These are phyloP conservation scores for Polypedilum vanderplanki DNA, from an alignment of 1,140 invertebrate genomes.

Conservation along the genomic window DNA sequence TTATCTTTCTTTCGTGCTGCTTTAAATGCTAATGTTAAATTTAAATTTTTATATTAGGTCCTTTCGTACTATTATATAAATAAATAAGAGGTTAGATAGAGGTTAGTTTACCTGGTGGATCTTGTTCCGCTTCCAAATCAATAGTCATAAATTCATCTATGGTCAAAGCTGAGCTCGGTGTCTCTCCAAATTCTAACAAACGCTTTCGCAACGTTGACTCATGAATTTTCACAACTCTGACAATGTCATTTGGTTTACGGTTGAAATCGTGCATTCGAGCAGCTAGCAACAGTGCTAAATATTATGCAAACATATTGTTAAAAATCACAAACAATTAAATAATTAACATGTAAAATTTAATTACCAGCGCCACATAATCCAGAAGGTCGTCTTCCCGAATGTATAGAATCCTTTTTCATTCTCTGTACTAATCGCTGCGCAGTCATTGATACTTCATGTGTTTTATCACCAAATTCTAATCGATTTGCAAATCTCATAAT, in stretches of 20 bases:
- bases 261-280: conserved; percentile 88
- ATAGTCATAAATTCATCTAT: conserved; percentile 96
- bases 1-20: conserved; percentile 79
- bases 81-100: too few relatives aligned
- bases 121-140: conserved; percentile 93
- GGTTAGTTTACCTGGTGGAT: too few relatives aligned
- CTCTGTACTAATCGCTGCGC: conserved; percentile 87
- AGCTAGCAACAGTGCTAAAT: conserved; percentile 84
- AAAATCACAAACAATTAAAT: conserved; percentile 27
- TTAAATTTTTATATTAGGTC: too few relatives aligned
- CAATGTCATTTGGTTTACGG: conserved; percentile 78
- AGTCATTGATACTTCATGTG: conserved; percentile 90
- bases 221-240: conserved; percentile 93
- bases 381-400: conserved; percentile 89
- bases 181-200: conserved; percentile 91
- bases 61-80: too few relatives aligned
- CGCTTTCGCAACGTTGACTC: conserved; percentile 88
- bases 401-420: conserved; percentile 98
- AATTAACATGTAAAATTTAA: conserved; percentile 31
- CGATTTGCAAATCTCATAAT: conserved; percentile 91
- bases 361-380: conserved; percentile 92
- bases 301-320: conserved; percentile 31
- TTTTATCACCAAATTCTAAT: conserved; percentile 85
- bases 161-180: conserved; percentile 82
- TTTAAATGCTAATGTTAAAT: too few relatives aligned